A percentile compares a stretch with the other conserved stretches of the same genome.
phyloP scores from a whole-genome alignment of 2,888 invertebrate species.

The Drosophila pseudotalamancana region DNA sequence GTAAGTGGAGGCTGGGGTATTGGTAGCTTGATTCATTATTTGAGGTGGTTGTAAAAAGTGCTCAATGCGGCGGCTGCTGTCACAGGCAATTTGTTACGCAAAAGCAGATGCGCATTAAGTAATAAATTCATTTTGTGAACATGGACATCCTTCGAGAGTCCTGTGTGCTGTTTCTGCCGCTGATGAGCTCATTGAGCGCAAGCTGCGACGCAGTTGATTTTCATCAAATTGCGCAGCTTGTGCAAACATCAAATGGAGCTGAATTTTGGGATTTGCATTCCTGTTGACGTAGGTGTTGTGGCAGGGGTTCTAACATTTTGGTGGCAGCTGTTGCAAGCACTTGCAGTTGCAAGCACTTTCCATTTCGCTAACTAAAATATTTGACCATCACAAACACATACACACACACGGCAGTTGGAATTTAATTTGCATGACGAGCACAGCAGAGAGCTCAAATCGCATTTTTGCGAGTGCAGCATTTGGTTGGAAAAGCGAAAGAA shows the following conservation, averaged over 20 bases:
- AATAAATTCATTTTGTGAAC: constrained; percentile 59
- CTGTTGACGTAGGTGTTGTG: constrained; percentile 43
- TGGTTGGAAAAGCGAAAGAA: neutral
- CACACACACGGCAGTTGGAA: constrained; percentile 46
- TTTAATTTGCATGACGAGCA: constrained; percentile 69
- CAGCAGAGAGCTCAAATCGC: constrained; percentile 32
- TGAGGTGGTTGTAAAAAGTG: constrained; percentile 34
- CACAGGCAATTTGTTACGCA: constrained; percentile 59
- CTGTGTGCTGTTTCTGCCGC: neutral
- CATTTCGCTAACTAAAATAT: constrained; percentile 54
- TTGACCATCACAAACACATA: constrained; percentile 41
- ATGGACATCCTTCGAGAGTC: neutral
- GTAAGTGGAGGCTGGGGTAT: neutral
- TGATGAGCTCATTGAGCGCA: constrained; percentile 31
- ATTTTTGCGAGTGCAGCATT: constrained; percentile 6
- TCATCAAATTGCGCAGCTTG: constrained; percentile 45
- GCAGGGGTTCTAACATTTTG: constrained; percentile 17
- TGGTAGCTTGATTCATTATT: no score
- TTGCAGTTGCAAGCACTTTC: constrained; percentile 45
- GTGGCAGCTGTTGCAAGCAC: constrained; percentile 11
- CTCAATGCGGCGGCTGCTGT: constrained; percentile 40
- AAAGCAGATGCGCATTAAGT: constrained; percentile 72
- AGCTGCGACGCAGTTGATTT: constrained; percentile 54
- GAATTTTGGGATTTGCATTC: constrained; percentile 17
- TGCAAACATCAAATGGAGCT: constrained; percentile 18